These are phyloP conservation scores for Thaleichthys pacificus DNA, from an alignment of 2,797 vertebrate genomes.

Conservation along the genomic window DNA sequence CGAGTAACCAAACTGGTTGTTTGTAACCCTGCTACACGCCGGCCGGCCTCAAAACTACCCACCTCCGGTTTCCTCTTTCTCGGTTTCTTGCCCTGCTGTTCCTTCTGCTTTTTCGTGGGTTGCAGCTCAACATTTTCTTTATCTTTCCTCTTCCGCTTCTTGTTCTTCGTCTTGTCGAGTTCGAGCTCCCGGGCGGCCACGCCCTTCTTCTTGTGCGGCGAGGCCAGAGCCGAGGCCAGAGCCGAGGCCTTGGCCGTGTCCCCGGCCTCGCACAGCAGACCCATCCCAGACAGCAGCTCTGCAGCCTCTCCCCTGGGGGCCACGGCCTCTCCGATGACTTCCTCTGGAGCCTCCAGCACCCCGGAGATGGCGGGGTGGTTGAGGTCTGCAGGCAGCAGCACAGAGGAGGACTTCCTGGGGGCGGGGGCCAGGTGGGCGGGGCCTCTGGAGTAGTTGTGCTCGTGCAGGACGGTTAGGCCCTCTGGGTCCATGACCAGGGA, in stretches of 20 bases:
- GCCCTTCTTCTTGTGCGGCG: slow-evolving; percentile 61
- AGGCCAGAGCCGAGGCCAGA: slow-evolving; percentile 25
- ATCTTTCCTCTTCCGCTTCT: slow-evolving; percentile 76
- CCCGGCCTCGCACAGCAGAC: slow-evolving; percentile 60
- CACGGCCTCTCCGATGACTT: slow-evolving; percentile 80
- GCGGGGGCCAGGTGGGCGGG: slow-evolving; percentile 51
- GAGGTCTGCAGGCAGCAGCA: slow-evolving; percentile 72
- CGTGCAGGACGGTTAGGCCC: slow-evolving; percentile 75
- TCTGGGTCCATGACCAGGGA: slow-evolving; percentile 61
- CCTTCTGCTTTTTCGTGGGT: slow-evolving; percentile 66
- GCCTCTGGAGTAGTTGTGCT: slow-evolving; percentile 88
- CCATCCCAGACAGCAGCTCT: slow-evolving; percentile 54
- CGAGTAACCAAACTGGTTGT: no score
- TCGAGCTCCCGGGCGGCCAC: slow-evolving; percentile 48
- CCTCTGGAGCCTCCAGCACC: slow-evolving; percentile 89
- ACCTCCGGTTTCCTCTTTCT: slow-evolving; percentile 76
- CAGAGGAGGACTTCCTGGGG: slow-evolving; percentile 60
- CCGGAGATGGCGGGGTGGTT: slow-evolving; percentile 74
- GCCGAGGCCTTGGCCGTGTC: slow-evolving; percentile 43
- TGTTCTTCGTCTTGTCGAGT: slow-evolving; percentile 66
- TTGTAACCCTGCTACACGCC: background rate
- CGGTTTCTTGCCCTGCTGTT: slow-evolving; percentile 68
- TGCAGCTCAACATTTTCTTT: slow-evolving; percentile 73
- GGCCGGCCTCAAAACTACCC: background rate
- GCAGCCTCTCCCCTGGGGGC: slow-evolving; percentile 55